Evolutionary conservation across 1,140 invertebrate species (phyloP), one percentile per base, ranked within the genome.

Genomic region (Aporrectodea caliginosa): DNA sequence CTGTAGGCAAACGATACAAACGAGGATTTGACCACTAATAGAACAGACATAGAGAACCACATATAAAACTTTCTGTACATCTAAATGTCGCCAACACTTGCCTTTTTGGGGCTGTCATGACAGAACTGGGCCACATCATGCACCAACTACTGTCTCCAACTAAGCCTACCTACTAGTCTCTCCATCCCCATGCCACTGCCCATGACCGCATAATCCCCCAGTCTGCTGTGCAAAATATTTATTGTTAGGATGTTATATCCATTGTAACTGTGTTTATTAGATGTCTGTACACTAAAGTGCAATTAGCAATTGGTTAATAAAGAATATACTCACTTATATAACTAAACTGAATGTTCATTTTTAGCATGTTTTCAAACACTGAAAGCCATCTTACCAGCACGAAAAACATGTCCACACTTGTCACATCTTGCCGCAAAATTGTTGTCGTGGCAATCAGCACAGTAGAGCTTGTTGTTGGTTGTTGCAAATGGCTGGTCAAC

Each of bases 401-500:
- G 92, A 92, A 99, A 99, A 86, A 98, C 96, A 88, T 99, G 95
- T 79, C 94, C 93, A 89, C 98, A 99, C 80, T 96, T 96, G 91
- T 99, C 98, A 91, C 98, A 99, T 84, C 97, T 92, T 80, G 96
- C 97, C 33, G 98, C 98, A 89, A 99, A 99, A 89, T 97, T 95
- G 82, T 97, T 92, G 89, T 99, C 98, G 87, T 99, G 99, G 89
- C 98, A 99, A 87, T 97, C 97, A 82, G 96, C 95, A 89, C 98
- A 99, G 90, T 98, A 99, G 89, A 99, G 98, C 90, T 97, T 96
- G 34, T 92, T 91, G 82, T 91, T 89, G 83, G 99, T 99, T 85
- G 95, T 96, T 83, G 97, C 98, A 88, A 99, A 99, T 87, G 98
- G 97, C 91, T 99, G 98, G 91, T 99, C 97, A 77, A 99, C 97